phyloP scores from a whole-genome alignment of 2,113 vertebrate species.

The Austrofundulus limnaeus region DNA sequence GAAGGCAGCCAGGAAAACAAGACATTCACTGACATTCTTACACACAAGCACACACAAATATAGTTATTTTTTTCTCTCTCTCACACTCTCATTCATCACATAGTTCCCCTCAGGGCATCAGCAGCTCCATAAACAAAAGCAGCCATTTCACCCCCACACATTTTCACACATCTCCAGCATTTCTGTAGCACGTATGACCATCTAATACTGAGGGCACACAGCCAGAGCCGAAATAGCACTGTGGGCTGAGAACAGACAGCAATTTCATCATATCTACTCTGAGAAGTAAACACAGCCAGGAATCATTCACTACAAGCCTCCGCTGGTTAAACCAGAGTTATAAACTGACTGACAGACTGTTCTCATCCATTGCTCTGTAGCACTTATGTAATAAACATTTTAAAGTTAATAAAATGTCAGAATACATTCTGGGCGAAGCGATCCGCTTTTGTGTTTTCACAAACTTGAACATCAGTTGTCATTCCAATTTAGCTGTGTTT shows the following conservation, averaged over 20 bases:
- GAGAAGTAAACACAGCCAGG: slow-evolving; percentile 30
- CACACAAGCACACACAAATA: background rate
- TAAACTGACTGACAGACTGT: background rate
- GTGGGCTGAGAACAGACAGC: slow-evolving; percentile 38
- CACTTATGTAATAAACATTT: background rate
- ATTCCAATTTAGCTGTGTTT: background rate
- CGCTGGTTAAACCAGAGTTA: slow-evolving; percentile 2
- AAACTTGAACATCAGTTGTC: slow-evolving; percentile 1
- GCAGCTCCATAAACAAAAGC: slow-evolving; percentile 61
- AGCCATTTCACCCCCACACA: slow-evolving; percentile 58
- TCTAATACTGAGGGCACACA: slow-evolving; percentile 31
- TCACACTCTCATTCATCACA: slow-evolving; percentile 51
- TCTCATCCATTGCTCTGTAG: slow-evolving; percentile 9
- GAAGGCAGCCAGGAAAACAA: slow-evolving; percentile 28
- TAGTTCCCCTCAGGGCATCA: slow-evolving; percentile 36
- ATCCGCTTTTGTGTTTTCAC: background rate
- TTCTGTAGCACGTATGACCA: slow-evolving; percentile 41
- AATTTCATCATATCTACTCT: slow-evolving; percentile 28
- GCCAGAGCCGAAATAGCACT: slow-evolving; percentile 54
- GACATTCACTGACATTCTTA: slow-evolving; percentile 11
- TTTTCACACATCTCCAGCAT: slow-evolving; percentile 56
- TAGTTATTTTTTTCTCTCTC: background rate
- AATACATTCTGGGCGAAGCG: background rate
- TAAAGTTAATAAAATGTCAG: background rate
- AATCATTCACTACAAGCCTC: slow-evolving; percentile 24